Evolutionary conservation across 1,140 invertebrate species (phyloP).

Genomic region (Drosophila carrolli): DNA sequence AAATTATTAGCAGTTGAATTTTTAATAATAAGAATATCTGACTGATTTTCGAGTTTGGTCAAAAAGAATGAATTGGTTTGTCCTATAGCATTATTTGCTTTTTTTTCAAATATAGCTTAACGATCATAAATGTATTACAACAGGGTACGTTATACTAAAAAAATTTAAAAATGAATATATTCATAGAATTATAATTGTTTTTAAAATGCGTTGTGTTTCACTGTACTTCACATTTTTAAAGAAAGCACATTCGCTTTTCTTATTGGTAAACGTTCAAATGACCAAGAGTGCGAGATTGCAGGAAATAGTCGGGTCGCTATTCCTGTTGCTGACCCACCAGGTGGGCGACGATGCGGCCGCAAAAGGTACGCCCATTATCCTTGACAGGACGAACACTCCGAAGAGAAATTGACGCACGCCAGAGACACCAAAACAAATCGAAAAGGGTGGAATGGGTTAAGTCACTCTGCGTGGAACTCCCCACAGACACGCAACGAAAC

Average conservation of each 20-base stretch:
- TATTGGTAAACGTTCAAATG: slow-evolving; percentile 49
- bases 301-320: slow-evolving; percentile 3
- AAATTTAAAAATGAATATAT: too few relatives aligned
- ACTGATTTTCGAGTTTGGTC: too few relatives aligned
- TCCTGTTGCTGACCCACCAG: slow-evolving; percentile 29
- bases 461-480: slow-evolving; percentile 20
- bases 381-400: slow-evolving; percentile 27
- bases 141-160: too few relatives aligned
- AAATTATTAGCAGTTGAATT: too few relatives aligned
- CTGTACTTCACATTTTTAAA: slow-evolving; percentile 16
- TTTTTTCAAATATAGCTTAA: too few relatives aligned
- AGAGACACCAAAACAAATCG: slow-evolving; percentile 36
- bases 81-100: too few relatives aligned
- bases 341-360: slow-evolving; percentile 40
- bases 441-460: slow-evolving; percentile 26
- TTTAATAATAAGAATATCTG: too few relatives aligned
- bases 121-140: too few relatives aligned
- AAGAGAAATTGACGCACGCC: slow-evolving; percentile 22
- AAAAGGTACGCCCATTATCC: slow-evolving; percentile 56
- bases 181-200: too few relatives aligned
- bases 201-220: background rate
- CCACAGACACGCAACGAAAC: slow-evolving; percentile 16
- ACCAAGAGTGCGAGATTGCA: slow-evolving; percentile 17
- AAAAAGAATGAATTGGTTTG: too few relatives aligned
- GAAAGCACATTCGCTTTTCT: slow-evolving; percentile 18